Evolutionary conservation across 2,888 invertebrate species (phyloP).

Genomic region (Nymphalis c-album): DNA sequence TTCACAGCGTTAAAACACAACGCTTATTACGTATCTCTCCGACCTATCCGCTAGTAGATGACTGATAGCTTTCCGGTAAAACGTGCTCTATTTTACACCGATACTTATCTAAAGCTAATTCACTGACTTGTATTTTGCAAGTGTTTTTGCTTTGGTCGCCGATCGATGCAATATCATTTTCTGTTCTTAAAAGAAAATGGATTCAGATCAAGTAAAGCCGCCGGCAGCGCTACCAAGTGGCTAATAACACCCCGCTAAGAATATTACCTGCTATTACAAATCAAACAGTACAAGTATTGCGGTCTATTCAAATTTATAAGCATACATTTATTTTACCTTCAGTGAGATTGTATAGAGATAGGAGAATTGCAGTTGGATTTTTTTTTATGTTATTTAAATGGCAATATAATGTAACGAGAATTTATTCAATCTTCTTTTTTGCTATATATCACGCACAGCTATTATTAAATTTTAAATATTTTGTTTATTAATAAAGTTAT

Average conservation of each 20-base stretch:
- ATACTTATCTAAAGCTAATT: constrained; percentile 67
- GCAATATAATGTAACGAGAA: too few species aligned
- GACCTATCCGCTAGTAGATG: constrained; percentile 47
- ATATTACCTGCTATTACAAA: constrained; percentile 74
- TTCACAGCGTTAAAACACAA: constrained; percentile 29
- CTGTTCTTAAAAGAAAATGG: constrained; percentile 75
- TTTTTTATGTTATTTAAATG: constrained; percentile 3
- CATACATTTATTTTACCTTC: constrained; percentile 35
- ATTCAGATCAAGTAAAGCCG: constrained; percentile 70
- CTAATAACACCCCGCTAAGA: constrained; percentile 73
- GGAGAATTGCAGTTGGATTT: constrained; percentile 21
- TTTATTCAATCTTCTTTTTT: too few species aligned
- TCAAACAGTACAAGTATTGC: constrained; percentile 66
- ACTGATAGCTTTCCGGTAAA: constrained; percentile 58
- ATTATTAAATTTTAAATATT: too few species aligned
- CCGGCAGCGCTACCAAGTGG: constrained; percentile 60
- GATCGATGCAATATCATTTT: constrained; percentile 62
- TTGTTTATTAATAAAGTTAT: too few species aligned
- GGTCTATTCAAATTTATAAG: constrained; percentile 57
- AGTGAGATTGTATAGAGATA: constrained; percentile 31
- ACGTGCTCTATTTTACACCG: constrained; percentile 57
- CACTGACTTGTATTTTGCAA: constrained; percentile 62
- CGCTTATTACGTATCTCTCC: constrained; percentile 30
- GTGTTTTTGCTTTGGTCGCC: constrained; percentile 38
- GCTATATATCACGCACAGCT: too few species aligned